These are phyloP conservation scores for Tribolium freemani DNA, from an alignment of 2,888 invertebrate species.

Conservation along the genomic window DNA sequence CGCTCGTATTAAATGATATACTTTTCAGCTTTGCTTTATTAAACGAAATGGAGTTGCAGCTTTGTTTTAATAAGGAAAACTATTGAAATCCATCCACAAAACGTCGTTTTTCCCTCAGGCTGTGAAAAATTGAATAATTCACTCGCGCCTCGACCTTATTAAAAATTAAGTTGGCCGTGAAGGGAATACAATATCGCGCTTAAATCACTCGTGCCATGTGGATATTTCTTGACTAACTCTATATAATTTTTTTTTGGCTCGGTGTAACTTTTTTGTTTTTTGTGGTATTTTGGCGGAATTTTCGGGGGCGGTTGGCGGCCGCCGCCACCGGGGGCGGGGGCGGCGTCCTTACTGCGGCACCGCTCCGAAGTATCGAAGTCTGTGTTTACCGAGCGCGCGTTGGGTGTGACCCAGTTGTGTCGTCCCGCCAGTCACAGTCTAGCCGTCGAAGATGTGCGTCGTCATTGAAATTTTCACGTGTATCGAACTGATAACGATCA, in stretches of 20 bases:
- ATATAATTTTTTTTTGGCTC: not conserved
- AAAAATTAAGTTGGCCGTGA: no score
- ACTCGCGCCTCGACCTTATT: not conserved
- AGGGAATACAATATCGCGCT: no score
- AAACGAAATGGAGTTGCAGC: not conserved
- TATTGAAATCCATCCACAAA: not conserved
- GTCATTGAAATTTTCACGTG: not conserved
- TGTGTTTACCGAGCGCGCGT: constrained; percentile 39
- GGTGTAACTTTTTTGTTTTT: not conserved
- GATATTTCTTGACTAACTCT: no score
- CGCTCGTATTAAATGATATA: not conserved
- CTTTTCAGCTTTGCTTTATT: not conserved
- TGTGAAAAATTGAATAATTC: no score
- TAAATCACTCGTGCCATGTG: no score
- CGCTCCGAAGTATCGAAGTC: constrained; percentile 29
- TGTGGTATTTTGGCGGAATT: not conserved
- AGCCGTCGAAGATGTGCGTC: not conserved
- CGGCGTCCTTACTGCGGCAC: constrained; percentile 27
- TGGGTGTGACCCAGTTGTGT: constrained; percentile 47
- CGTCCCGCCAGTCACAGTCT: constrained; percentile 19
- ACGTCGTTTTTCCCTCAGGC: no score
- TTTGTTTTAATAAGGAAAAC: not conserved
- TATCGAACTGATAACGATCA: not conserved
- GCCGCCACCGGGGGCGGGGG: not conserved
- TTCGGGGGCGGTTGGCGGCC: not conserved